A percentile compares a stretch with the other conserved stretches of the same genome.
phyloP scores from a whole-genome alignment of 2,113 vertebrate species.

The Sardina pilchardus region DNA sequence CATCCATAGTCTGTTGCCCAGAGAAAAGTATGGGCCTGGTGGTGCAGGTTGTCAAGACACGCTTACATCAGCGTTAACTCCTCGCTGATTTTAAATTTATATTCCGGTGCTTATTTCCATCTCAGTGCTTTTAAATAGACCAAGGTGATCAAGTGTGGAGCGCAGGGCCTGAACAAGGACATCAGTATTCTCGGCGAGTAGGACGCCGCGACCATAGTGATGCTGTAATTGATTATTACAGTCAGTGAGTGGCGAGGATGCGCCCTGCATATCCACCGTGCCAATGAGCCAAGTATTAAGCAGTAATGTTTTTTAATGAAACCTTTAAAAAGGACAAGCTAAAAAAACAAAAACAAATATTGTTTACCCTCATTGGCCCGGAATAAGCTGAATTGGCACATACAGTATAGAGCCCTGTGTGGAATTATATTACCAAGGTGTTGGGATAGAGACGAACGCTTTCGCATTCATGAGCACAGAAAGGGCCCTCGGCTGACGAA shows the following conservation, averaged over 20 bases:
- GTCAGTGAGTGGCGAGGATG: neutral
- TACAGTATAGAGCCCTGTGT: neutral
- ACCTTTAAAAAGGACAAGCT: neutral
- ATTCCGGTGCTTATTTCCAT: neutral
- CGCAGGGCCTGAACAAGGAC: neutral
- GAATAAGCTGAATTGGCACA: neutral
- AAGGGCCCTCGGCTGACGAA: neutral
- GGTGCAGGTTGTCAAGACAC: neutral
- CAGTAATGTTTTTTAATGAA: neutral
- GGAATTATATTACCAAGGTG: neutral
- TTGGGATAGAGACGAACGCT: neutral
- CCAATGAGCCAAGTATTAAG: neutral
- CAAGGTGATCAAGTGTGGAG: neutral
- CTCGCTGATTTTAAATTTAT: neutral
- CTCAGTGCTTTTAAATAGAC: neutral
- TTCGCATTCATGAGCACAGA: neutral
- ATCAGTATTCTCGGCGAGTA: neutral
- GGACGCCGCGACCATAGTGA: neutral
- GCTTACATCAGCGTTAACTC: constrained; percentile 1
- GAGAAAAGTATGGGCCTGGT: neutral
- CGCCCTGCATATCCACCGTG: neutral
- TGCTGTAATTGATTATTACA: neutral
- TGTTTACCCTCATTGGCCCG: neutral
- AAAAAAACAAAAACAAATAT: neutral
- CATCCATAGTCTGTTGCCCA: neutral